Base-by-base conservation (phyloP, 1,140 invertebrate species). In the Macrocentrus cingulum region DNA sequence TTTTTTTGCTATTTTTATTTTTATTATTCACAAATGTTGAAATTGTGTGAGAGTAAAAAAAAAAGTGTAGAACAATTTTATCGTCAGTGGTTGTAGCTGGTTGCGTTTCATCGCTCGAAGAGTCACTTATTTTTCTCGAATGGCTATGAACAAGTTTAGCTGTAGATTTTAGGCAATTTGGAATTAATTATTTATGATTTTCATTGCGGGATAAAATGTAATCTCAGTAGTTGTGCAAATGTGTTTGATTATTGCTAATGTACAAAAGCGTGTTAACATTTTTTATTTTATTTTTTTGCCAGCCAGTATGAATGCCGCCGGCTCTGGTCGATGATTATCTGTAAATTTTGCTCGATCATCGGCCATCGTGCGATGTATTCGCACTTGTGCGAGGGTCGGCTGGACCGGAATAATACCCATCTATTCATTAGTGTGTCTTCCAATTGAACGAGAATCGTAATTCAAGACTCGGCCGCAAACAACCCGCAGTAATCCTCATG, bases 351-450 rank as follows among this genome's bases (percentile, higher is more conserved):
- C 46, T 49, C 13, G 20, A 49, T 49, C 29, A 49, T 34, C 19
- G 46, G 46, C 6, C 16, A 15, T 34, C n/a, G n/a, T n/a, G 25
- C 46, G 16, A 32, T 49, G 32, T 32, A 23, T 6, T 49, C 25
- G n/a, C 5, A 34, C n/a, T n/a, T 32, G 20, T 15, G 36, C 11
- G 16, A 48, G 45, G 29, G 45, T 48, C 22, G 16, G 19, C 22
- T 11, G 22, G 20, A 48, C n/a, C 9, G n/a, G 29, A 46, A 23
- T 22, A 25, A 25, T 48, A 29, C 19, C 25, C 18, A 11, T 53
- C 52, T 44, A 54, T 58, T 53, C 22, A 44, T 59, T 69, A 63
- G 63, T 69, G n/a, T n/a, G 66, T 71, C 69, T 71, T 71, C 67
- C 64, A 66, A 36, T 51, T 23, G 45, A 56, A 39, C 51, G 46